Conservation (phyloP, 1,140 invertebrate genomes). For the Acromyrmex heyeri region DNA sequence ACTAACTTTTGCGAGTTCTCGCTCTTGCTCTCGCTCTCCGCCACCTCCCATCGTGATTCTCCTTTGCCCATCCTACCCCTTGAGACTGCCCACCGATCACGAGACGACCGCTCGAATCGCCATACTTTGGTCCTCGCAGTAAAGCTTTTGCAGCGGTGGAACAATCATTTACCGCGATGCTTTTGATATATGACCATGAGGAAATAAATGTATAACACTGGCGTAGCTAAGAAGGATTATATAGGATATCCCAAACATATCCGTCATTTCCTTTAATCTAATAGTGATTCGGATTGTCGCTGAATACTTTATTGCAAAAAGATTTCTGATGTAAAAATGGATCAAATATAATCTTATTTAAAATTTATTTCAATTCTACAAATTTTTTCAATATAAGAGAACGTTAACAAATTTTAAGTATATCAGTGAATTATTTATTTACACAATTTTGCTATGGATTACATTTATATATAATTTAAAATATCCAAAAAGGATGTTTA, state of each 20-base stretch:
- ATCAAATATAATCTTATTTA: neutral
- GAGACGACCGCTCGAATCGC: conserved; percentile 60
- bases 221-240: conserved; percentile 5
- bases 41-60: neutral
- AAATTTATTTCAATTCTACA: neutral
- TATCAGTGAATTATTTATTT: neutral
- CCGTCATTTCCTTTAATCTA: neutral
- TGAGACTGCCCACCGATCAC: conserved; percentile 66
- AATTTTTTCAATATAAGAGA: neutral
- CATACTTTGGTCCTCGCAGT: conserved; percentile 19
- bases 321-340: neutral
- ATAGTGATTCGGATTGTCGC: neutral
- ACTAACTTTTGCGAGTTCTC: conserved; percentile 73
- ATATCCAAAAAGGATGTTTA: neutral
- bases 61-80: conserved; percentile 31
- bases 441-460: neutral
- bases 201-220: conserved; percentile 40
- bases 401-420: neutral
- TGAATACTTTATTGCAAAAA: neutral
- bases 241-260: neutral
- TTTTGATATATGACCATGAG: conserved; percentile 38
- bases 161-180: conserved; percentile 54
- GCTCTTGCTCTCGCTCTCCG: conserved; percentile 39
- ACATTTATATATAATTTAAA: conserved; percentile 26
- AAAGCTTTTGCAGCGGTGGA: conserved; percentile 38